Percentiles rank a stretch among this genome's conserved stretches.
Evolutionary conservation across 2,113 vertebrate genomes (phyloP).

Genomic region (Dascyllus trimaculatus): DNA sequence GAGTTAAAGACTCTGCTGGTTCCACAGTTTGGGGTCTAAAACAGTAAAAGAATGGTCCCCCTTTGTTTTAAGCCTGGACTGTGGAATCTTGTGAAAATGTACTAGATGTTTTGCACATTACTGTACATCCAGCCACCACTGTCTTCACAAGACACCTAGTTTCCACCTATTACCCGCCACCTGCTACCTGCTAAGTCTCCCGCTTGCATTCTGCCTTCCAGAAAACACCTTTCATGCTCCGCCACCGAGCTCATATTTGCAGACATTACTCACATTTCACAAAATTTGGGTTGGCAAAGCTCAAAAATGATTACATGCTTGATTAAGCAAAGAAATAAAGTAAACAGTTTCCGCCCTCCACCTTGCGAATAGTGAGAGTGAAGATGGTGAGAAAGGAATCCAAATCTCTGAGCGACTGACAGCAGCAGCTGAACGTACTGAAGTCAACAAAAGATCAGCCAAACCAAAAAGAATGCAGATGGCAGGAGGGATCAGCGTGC

Average conservation of each 20-base stretch:
- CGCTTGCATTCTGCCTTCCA: background rate
- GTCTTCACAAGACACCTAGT: background rate
- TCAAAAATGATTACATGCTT: conserved; percentile 30
- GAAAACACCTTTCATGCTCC: background rate
- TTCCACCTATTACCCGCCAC: background rate
- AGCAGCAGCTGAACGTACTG: conserved; percentile 39
- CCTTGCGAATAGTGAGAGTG: conserved; percentile 5
- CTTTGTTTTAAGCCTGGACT: too few species aligned
- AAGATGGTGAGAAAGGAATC: conserved; percentile 11
- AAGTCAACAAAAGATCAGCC: conserved; percentile 57
- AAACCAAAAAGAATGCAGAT: conserved; percentile 61
- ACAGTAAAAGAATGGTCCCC: too few species aligned
- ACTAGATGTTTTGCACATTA: background rate
- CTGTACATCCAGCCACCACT: background rate
- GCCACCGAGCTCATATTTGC: background rate
- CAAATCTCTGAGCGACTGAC: conserved; percentile 11
- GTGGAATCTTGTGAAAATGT: too few species aligned
- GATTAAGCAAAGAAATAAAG: conserved; percentile 32
- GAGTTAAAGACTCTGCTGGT: too few species aligned
- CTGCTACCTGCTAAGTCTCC: background rate
- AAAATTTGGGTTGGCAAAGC: background rate
- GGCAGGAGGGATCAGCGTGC: conserved; percentile 26
- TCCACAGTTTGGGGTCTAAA: too few species aligned
- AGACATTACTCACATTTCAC: conserved; percentile 26
- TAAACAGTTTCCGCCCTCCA: background rate